These are phyloP conservation scores for Hedya salicella DNA, from an alignment of 2,888 invertebrate species.

Conservation along the genomic window DNA sequence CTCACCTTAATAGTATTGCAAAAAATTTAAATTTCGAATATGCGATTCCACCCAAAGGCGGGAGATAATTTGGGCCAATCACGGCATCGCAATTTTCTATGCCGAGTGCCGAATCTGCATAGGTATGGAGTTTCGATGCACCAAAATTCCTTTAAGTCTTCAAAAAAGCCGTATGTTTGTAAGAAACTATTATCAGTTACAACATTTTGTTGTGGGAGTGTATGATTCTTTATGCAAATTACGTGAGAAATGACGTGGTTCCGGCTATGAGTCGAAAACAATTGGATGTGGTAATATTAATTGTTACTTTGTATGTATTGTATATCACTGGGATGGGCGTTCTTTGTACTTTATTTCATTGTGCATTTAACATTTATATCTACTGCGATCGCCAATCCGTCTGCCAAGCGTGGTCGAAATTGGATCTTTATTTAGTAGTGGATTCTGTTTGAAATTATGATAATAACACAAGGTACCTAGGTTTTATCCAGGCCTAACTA, in stretches of 20 bases:
- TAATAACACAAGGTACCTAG: too few species aligned
- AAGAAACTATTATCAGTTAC: background rate
- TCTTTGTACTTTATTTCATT: too few species aligned
- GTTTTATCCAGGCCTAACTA: too few species aligned
- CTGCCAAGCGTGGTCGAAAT: too few species aligned
- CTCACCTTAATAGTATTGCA: background rate
- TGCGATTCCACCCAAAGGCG: slow-evolving; percentile 25
- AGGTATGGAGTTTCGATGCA: slow-evolving; percentile 39
- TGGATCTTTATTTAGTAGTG: too few species aligned
- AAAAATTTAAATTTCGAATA: slow-evolving; percentile 36
- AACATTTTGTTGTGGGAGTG: background rate
- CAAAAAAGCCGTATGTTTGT: background rate
- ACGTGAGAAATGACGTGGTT: slow-evolving; percentile 9
- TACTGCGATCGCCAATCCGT: too few species aligned
- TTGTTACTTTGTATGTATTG: too few species aligned
- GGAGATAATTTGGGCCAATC: slow-evolving; percentile 51
- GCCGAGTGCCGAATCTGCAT: slow-evolving; percentile 48
- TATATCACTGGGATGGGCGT: too few species aligned
- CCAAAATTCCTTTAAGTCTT: background rate
- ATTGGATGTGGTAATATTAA: slow-evolving; percentile 8
- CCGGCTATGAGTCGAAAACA: slow-evolving; percentile 6
- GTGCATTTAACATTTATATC: too few species aligned
- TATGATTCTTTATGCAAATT: slow-evolving; percentile 12
- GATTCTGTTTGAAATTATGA: too few species aligned
- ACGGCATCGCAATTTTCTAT: slow-evolving; percentile 55